Percentiles rank a stretch among this genome's conserved stretches.
These are phyloP conservation scores for Agrypnus murinus DNA, from an alignment of 2,888 invertebrate genomes.

Conservation along the genomic window DNA sequence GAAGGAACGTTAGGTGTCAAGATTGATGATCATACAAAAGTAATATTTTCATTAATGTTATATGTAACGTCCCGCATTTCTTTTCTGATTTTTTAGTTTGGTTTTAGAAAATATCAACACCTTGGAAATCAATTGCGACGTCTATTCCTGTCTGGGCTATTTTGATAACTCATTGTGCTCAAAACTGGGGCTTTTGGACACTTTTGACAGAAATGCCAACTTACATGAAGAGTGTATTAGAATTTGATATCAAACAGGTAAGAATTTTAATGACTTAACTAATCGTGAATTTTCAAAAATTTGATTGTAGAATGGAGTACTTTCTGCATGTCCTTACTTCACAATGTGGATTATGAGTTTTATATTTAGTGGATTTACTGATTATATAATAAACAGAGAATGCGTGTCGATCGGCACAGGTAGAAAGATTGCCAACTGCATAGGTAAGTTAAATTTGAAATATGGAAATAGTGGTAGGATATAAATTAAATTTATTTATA, in stretches of 20 bases:
- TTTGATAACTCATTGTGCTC: slow-evolving; percentile 80
- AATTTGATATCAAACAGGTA: slow-evolving; percentile 82
- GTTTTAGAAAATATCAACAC: slow-evolving; percentile 72
- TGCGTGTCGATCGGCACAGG: slow-evolving; percentile 71
- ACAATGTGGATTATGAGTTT: slow-evolving; percentile 82
- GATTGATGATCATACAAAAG: neutral
- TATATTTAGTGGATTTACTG: slow-evolving; percentile 79
- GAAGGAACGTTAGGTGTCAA: slow-evolving; percentile 65
- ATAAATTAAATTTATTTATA: neutral
- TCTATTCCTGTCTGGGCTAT: slow-evolving; percentile 85
- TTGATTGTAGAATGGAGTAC: slow-evolving; percentile 74
- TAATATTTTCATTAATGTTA: slow-evolving; percentile 11
- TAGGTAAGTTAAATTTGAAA: slow-evolving; percentile 74
- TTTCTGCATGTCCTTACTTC: slow-evolving; percentile 83
- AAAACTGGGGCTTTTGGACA: slow-evolving; percentile 89
- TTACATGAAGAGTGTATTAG: slow-evolving; percentile 83
- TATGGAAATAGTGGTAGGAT: neutral
- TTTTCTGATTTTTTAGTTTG: slow-evolving; percentile 42
- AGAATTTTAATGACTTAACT: slow-evolving; percentile 56
- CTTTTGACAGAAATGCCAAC: slow-evolving; percentile 86
- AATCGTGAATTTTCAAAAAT: neutral
- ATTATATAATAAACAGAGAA: slow-evolving; percentile 74
- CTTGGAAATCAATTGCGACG: slow-evolving; percentile 83
- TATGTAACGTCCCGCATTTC: neutral
- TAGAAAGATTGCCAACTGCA: slow-evolving; percentile 77